Evolutionary conservation across 2,113 vertebrate species (phyloP).

Genomic region (Salvelinus sp.): DNA sequence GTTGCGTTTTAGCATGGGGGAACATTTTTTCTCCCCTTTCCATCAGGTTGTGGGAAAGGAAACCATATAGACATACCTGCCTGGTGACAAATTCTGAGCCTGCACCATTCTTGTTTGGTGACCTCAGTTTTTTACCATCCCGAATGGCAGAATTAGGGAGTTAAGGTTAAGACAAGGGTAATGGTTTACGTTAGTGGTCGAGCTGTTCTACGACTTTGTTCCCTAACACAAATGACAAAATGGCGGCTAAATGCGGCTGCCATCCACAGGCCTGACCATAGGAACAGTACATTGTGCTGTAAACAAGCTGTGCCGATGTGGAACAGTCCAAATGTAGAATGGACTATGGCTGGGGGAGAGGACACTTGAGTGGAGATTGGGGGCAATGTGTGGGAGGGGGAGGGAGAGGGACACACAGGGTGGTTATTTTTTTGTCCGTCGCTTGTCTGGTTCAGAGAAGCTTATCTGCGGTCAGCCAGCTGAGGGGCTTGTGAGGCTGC

Average conservation of each 20-base stretch:
- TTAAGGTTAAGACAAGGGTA: too few relatives aligned
- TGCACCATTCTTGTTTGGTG: too few relatives aligned
- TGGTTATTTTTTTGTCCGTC: slow-evolving; percentile 53
- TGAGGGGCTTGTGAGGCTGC: slow-evolving; percentile 55
- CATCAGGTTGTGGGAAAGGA: too few relatives aligned
- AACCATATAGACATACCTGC: too few relatives aligned
- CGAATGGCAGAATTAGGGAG: too few relatives aligned
- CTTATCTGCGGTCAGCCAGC: slow-evolving; percentile 59
- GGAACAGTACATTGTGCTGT: background rate
- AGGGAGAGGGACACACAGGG: slow-evolving; percentile 38
- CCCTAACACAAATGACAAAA: too few relatives aligned
- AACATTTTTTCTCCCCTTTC: slow-evolving; percentile 26
- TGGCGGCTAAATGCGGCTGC: too few relatives aligned
- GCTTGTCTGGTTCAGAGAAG: slow-evolving; percentile 48
- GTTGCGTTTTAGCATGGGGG: slow-evolving; percentile 22
- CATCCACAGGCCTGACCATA: background rate
- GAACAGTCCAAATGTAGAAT: background rate
- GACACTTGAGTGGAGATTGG: slow-evolving; percentile 36
- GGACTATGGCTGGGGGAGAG: too few relatives aligned
- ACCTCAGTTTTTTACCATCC: too few relatives aligned
- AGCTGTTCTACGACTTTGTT: too few relatives aligned
- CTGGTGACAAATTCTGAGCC: too few relatives aligned
- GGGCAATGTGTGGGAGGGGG: slow-evolving; percentile 6
- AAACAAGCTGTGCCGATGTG: background rate
- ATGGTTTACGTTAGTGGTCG: too few relatives aligned